phyloP scores from a whole-genome alignment of 2,113 vertebrate species.

The Microtus ochrogaster region DNA sequence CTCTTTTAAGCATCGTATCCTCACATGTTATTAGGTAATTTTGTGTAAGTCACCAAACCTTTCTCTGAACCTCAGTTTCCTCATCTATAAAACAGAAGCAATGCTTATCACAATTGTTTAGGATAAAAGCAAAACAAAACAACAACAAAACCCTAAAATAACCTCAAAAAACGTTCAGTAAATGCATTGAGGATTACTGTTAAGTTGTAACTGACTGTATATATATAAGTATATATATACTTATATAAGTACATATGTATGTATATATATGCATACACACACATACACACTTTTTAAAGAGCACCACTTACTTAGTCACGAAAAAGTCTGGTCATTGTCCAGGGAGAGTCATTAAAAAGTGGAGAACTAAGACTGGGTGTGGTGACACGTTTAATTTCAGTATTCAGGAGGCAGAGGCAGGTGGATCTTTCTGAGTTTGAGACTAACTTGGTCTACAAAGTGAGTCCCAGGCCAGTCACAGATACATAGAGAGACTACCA shows the following conservation, averaged over 20 bases:
- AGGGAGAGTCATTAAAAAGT: background rate
- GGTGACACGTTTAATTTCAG: background rate
- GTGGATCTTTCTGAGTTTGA: background rate
- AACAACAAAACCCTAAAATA: conserved; percentile 18
- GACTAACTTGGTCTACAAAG: background rate
- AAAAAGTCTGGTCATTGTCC: conserved; percentile 24
- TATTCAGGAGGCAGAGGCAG: background rate
- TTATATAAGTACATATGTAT: too few relatives aligned
- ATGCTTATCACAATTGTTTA: background rate
- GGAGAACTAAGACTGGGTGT: background rate
- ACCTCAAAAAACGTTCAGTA: background rate
- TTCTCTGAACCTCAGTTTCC: conserved; percentile 41
- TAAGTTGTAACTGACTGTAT: background rate
- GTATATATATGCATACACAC: too few relatives aligned
- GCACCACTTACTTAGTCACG: background rate
- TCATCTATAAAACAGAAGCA: conserved; percentile 44
- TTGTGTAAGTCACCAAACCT: background rate
- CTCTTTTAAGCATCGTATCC: background rate
- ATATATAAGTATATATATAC: too few relatives aligned
- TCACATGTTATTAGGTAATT: background rate
- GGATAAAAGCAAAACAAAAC: background rate
- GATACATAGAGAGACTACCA: background rate
- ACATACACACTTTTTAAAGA: background rate
- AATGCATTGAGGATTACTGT: background rate
- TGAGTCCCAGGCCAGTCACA: background rate